These are phyloP conservation scores for Glossophaga mutica DNA, from an alignment of 2,797 vertebrate species.

Conservation along the genomic window DNA sequence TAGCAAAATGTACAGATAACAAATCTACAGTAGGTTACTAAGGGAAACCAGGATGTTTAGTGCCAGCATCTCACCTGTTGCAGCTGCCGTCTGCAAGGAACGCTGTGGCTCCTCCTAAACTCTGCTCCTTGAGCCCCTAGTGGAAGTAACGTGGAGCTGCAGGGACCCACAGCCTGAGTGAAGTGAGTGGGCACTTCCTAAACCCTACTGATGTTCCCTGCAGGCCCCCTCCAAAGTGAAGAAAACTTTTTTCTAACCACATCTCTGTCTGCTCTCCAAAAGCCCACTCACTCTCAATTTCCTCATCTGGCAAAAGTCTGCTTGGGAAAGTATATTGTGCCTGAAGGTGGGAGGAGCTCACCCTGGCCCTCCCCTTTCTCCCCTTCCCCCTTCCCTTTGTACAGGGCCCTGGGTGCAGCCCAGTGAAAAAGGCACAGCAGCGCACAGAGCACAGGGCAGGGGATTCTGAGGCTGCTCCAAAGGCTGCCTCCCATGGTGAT, in stretches of 20 bases:
- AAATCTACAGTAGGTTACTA: conserved; percentile 62
- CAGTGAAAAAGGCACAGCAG: neutral
- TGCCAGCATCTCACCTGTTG: conserved; percentile 57
- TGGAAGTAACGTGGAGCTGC: neutral
- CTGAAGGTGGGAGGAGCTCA: neutral
- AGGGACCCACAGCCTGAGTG: neutral
- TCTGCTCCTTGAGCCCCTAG: neutral
- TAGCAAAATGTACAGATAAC: conserved; percentile 55
- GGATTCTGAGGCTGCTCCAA: neutral
- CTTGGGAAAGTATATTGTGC: fast-evolving
- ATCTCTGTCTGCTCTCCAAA: neutral
- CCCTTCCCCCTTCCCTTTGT: neutral
- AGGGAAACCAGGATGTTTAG: conserved; percentile 57
- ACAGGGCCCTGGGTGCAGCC: neutral
- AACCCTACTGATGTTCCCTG: neutral
- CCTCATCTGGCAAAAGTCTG: neutral
- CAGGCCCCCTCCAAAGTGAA: neutral
- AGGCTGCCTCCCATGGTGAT: neutral
- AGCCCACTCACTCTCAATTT: neutral
- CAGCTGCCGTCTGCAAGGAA: neutral
- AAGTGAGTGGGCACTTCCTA: neutral
- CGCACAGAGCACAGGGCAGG: neutral
- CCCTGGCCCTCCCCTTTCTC: too few species aligned
- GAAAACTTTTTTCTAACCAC: neutral
- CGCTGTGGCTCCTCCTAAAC: neutral